These are phyloP conservation scores for Gila orcuttii DNA, from an alignment of 2,113 vertebrate genomes.

Conservation along the genomic window DNA sequence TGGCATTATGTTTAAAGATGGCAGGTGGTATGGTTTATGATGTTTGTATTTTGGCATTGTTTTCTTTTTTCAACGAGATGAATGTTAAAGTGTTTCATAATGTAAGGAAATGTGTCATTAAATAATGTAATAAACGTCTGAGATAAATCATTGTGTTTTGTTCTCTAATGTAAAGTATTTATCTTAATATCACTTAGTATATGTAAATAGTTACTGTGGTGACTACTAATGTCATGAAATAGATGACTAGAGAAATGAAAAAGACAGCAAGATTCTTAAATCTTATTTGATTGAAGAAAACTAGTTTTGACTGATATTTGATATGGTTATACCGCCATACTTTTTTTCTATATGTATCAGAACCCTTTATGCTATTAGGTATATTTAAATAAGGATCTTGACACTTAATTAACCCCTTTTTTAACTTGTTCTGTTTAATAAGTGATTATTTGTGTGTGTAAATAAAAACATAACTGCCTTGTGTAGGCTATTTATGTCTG, in stretches of 20 bases:
- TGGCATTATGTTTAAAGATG: slow-evolving; percentile 7
- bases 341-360: not conserved
- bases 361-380: not conserved
- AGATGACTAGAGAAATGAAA: not conserved
- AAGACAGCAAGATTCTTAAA: no score
- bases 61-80: slow-evolving; percentile 5
- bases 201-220: not conserved
- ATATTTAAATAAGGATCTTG: not conserved
- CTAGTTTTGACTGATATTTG: not conserved
- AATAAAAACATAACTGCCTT: slow-evolving; percentile 36
- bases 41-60: slow-evolving; percentile 49
- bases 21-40: slow-evolving; percentile 13
- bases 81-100: slow-evolving; percentile 33
- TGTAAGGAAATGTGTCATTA: slow-evolving; percentile 42
- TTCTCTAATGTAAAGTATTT: not conserved
- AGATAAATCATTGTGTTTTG: not conserved
- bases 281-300: not conserved
- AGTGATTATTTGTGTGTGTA: slow-evolving; percentile 7
- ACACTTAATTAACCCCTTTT: not conserved
- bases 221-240: not conserved
- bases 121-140: slow-evolving; percentile 46
- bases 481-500: slow-evolving; percentile 26
- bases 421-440: not conserved
- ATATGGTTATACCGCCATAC: not conserved
- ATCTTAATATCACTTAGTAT: not conserved